Evolutionary conservation across 1,140 invertebrate species (phyloP).

Genomic region (Trichogramma pretiosum): DNA sequence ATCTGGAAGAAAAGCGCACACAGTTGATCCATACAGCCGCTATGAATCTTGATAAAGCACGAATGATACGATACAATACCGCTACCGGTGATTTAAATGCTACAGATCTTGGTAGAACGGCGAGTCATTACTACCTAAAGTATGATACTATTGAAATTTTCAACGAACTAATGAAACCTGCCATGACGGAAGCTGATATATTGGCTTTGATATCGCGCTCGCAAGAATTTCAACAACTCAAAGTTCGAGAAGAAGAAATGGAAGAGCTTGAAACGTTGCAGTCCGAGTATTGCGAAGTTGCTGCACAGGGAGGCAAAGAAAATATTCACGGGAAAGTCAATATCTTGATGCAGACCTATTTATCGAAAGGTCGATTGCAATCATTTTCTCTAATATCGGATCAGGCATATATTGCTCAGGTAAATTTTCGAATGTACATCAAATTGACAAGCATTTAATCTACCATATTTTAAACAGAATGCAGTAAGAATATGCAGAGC

Average conservation of each 20-base stretch:
- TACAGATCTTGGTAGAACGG: conserved; percentile 88
- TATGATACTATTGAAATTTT: conserved; percentile 91
- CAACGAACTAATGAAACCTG: conserved; percentile 65
- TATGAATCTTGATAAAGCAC: conserved; percentile 77
- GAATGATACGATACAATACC: conserved; percentile 88
- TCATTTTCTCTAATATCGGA: conserved; percentile 89
- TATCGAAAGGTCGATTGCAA: conserved; percentile 71
- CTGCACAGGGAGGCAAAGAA: conserved; percentile 71
- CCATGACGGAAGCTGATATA: conserved; percentile 83
- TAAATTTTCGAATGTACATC: conserved; percentile 33
- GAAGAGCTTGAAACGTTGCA: conserved; percentile 75
- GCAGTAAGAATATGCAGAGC: conserved; percentile 81
- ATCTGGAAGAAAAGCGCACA: conserved; percentile 60
- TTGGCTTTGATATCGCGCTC: conserved; percentile 81
- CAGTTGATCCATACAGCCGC: conserved; percentile 75
- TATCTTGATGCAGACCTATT: conserved; percentile 86
- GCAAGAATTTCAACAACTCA: conserved; percentile 93
- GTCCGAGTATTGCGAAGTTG: conserved; percentile 63
- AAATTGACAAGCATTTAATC: neutral
- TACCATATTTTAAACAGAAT: conserved; percentile 56
- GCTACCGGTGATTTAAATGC: conserved; percentile 72
- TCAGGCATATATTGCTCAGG: conserved; percentile 85
- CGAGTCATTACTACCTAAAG: conserved; percentile 97
- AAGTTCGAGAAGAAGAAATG: conserved; percentile 91
- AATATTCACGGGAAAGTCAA: conserved; percentile 95